Evolutionary conservation across 2,888 invertebrate species (phyloP), one percentile per base, ranked within the genome.

Genomic region (Pseudococcus jackbeardsleyi): DNA sequence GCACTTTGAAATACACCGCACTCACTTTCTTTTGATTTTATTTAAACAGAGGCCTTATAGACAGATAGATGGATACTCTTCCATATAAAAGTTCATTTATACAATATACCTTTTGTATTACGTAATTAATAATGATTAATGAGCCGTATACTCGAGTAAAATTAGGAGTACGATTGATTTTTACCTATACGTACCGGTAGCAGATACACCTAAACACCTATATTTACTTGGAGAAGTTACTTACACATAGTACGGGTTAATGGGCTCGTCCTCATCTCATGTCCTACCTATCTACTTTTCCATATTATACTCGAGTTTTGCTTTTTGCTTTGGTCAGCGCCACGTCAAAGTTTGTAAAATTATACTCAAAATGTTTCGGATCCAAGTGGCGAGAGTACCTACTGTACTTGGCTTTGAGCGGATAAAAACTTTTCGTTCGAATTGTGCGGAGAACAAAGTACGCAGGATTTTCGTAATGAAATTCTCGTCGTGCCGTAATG

Each of bases 71-170:
- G 19, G 50, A 50, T 50, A 19, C 59, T 59, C 19, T 59, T n/a
- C 26, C 12, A 4, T 72, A 11, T 3, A 15, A 72, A 72, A n/a
- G 33, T 72, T 33, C 26, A 33, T 72, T 72, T 33, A 72, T 33
- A 33, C 26, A 33, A 2, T 33, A 33, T 33, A 1, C 26, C 9
- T 72, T 72, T 72, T 72, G 68, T 72, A 72, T 72, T 15, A 72
- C 3, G 9, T 26, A 59, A 72, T 72, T 72, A 72, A 72, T 72
- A 72, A 72, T 72, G 68, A 72, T 72, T 72, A 72, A 72, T 72
- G 68, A 72, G 68, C 68, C 19, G 19, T 33, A 33, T 12, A 72
- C 68, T 72, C 68, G 68, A 33, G 26, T 33, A 26, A 72, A 33
- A 72, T 72, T 7, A 59, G 19, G 19, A 19, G 59, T 72, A 72